Evolutionary conservation across 2,888 invertebrate species (phyloP), one percentile per base, ranked within the genome.

Genomic region (Myopa tessellatipennis): DNA sequence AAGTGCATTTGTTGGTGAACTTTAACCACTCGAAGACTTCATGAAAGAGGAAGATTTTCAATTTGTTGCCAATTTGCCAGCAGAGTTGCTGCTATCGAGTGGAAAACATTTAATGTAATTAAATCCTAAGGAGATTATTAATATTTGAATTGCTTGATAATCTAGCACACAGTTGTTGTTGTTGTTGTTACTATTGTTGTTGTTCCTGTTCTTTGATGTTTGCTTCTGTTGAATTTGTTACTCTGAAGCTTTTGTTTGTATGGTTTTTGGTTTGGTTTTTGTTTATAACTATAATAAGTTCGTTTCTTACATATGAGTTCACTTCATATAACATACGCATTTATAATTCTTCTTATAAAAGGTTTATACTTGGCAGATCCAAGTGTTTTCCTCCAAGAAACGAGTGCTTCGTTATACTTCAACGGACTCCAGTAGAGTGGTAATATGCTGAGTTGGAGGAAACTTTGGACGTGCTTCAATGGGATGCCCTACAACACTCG

Each of bases 101-200:
- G 52, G 18, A 72, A 50, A 73, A 61, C 45, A 63, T 40, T 72
- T 72, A 45, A 72, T 61, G 45, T 61, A 73, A 63, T 73, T 61
- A 73, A 61, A 63, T 63, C 18, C 16, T 61, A 63, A 73, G 73
- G 26, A 34, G 61, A 73, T 73, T 73, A 73, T 73, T 73, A 73
- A 63, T 50, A 61, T 26, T 73, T 45, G 3, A 70, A 10, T 52
- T 52, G 3, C 8, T 38, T 1, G 26, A 36, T 55, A 36, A 55
- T 38, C 34, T n/a, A 4, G 40, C 16, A 68, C 12, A 65, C 36
- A 52, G 34, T 55, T 34, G 5, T 70, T 61, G n/a, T 61, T 26
- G 38, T 60, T 18, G 72, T 18, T 50, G 50, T 52, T 38, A 45
- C 40, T 69, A 50, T 6, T 61, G 38, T 50, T 73, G 2, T n/a